Evolutionary conservation across 2,888 invertebrate genomes (phyloP).

Genomic region (Limnephilus auricula): DNA sequence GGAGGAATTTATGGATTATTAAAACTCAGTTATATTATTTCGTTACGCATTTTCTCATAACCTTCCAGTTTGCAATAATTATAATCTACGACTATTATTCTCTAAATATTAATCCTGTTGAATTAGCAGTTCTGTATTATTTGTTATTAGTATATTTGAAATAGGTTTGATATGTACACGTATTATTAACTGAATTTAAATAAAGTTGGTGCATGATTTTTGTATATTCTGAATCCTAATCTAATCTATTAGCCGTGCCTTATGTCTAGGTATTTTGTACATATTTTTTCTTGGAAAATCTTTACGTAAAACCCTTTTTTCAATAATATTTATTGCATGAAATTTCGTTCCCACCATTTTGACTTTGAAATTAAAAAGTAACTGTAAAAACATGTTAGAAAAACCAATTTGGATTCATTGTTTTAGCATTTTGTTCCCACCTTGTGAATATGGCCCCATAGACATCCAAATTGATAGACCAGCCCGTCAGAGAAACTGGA

Average conservation of each 20-base stretch:
- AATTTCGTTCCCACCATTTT: neutral
- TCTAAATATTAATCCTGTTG: neutral
- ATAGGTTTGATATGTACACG: neutral
- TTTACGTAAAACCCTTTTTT: neutral
- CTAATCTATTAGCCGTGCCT: neutral
- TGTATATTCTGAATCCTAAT: neutral
- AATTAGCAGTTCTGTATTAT: neutral
- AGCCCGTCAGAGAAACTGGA: no score
- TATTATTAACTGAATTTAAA: neutral
- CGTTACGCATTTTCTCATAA: neutral
- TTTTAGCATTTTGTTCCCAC: no score
- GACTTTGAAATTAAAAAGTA: neutral
- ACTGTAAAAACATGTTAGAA: no score
- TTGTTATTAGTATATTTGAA: neutral
- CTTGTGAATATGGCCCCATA: no score
- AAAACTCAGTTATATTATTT: neutral
- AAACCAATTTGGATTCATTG: no score
- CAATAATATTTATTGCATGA: neutral
- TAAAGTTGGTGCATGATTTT: neutral
- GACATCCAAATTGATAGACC: no score
- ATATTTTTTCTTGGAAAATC: neutral
- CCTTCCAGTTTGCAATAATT: neutral
- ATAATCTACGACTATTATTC: neutral
- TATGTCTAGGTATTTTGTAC: neutral
- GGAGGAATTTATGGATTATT: neutral